phyloP scores from a whole-genome alignment of 2,113 vertebrate genomes.

The Mormyrus lacerda region DNA sequence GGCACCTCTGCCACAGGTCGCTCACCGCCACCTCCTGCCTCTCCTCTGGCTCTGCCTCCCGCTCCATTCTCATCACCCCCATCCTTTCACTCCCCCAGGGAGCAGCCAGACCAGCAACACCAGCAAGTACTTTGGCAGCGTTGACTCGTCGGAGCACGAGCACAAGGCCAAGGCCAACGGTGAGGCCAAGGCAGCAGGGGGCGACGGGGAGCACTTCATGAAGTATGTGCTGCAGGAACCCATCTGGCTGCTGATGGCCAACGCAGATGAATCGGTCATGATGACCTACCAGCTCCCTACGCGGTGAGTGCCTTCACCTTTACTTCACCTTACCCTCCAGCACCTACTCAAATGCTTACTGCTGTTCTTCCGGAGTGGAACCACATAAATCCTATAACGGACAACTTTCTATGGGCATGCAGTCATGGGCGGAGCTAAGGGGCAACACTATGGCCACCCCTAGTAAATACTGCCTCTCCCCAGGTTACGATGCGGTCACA shows the following conservation, averaged over 20 bases:
- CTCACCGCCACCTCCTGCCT: neutral
- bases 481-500: no score
- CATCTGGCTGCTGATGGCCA: slow-evolving; percentile 74
- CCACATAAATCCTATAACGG: neutral
- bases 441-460: neutral
- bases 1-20: slow-evolving; percentile 69
- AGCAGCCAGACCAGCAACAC: slow-evolving; percentile 73
- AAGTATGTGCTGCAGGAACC: slow-evolving; percentile 73
- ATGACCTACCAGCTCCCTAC: slow-evolving; percentile 86
- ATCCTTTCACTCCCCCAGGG: slow-evolving; percentile 43
- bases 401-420: neutral
- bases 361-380: neutral
- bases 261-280: slow-evolving; percentile 72
- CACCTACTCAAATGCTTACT: neutral
- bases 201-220: slow-evolving; percentile 54
- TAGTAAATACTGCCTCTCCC: neutral
- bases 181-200: slow-evolving; percentile 34
- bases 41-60: neutral
- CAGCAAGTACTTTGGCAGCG: slow-evolving; percentile 87
- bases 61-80: neutral
- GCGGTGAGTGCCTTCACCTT: slow-evolving; percentile 59
- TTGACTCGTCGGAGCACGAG: slow-evolving; percentile 85
- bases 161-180: slow-evolving; percentile 54
- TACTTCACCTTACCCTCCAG: neutral
- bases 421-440: neutral